Conservation (phyloP, 1,140 invertebrate species). For the Leptestheria dahalacensis region DNA sequence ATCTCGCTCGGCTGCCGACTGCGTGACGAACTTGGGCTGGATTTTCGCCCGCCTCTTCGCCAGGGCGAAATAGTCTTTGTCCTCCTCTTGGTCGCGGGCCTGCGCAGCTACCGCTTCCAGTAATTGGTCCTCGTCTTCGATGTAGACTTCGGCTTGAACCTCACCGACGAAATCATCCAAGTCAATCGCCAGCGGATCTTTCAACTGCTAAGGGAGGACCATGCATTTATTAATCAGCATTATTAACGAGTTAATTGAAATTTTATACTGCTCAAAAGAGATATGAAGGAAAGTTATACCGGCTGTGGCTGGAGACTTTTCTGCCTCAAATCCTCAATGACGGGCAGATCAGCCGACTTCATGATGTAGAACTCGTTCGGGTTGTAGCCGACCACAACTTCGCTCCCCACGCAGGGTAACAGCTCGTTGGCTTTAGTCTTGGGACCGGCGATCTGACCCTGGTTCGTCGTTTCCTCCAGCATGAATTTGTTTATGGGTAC, state of each 20-base stretch:
- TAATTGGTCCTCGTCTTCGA: slow-evolving; percentile 6
- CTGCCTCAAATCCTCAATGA: slow-evolving; percentile 8
- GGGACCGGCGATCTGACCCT: not conserved
- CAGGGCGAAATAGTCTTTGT: not conserved
- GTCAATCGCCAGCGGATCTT: not conserved
- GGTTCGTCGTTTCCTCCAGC: slow-evolving; percentile 9
- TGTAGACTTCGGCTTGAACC: not conserved
- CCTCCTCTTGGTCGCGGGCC: not conserved
- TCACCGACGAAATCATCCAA: not conserved
- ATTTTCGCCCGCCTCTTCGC: slow-evolving; percentile 2
- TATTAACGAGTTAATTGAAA: not conserved
- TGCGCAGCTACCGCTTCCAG: not conserved
- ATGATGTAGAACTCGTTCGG: slow-evolving; percentile 13
- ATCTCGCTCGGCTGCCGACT: slow-evolving; percentile 14
- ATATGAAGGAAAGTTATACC: not conserved
- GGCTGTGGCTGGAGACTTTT: not conserved
- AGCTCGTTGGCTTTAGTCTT: slow-evolving; percentile 1
- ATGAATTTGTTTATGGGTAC: slow-evolving; percentile 4
- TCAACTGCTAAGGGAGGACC: not conserved
- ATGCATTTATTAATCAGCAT: not conserved
- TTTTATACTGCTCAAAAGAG: no score
- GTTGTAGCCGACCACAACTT: slow-evolving; percentile 14
- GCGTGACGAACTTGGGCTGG: slow-evolving; percentile 4
- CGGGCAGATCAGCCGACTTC: slow-evolving; percentile 12
- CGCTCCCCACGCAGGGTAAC: slow-evolving; percentile 7